A percentile compares a stretch with the other conserved stretches of the same genome.
phyloP scores from a whole-genome alignment of 2,888 invertebrate genomes.

The Baronia brevicornis region DNA sequence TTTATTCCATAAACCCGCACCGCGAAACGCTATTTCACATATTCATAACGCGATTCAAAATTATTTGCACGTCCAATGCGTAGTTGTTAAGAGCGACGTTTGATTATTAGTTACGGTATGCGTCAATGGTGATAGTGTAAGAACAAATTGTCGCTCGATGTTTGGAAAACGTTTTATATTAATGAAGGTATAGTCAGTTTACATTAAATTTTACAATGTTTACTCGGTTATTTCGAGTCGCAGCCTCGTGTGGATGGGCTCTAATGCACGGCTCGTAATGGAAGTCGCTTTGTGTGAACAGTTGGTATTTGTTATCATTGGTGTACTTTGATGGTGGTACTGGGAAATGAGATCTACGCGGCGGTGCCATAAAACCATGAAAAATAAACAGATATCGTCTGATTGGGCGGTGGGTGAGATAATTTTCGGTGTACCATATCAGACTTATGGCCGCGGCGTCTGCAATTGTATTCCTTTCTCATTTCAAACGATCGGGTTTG shows the following conservation, averaged over 20 bases:
- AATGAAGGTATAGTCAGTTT: conserved; percentile 12
- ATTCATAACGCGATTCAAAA: background rate
- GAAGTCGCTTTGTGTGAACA: conserved; percentile 15
- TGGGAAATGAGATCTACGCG: conserved; percentile 3
- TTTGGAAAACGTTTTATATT: background rate
- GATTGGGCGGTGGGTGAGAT: too few relatives aligned
- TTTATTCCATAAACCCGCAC: conserved; percentile 32
- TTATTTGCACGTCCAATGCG: conserved; percentile 15
- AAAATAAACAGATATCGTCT: background rate
- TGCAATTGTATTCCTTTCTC: conserved; percentile 1
- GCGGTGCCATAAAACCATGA: background rate
- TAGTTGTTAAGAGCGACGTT: too few relatives aligned
- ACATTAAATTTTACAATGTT: conserved; percentile 45
- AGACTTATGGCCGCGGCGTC: background rate
- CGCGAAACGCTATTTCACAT: conserved; percentile 5
- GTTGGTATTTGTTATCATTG: conserved; percentile 7
- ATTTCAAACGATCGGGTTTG: too few relatives aligned
- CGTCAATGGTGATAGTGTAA: background rate
- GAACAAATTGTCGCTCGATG: background rate
- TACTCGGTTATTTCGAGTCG: conserved; percentile 40
- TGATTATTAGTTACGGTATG: too few relatives aligned
- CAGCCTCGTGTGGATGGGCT: conserved; percentile 30
- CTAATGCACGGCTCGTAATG: conserved; percentile 22
- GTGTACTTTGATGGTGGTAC: conserved; percentile 5
- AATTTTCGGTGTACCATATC: too few relatives aligned